Base-by-base conservation (phyloP, 2,888 invertebrate genomes). In the Ethmia dodecea region DNA sequence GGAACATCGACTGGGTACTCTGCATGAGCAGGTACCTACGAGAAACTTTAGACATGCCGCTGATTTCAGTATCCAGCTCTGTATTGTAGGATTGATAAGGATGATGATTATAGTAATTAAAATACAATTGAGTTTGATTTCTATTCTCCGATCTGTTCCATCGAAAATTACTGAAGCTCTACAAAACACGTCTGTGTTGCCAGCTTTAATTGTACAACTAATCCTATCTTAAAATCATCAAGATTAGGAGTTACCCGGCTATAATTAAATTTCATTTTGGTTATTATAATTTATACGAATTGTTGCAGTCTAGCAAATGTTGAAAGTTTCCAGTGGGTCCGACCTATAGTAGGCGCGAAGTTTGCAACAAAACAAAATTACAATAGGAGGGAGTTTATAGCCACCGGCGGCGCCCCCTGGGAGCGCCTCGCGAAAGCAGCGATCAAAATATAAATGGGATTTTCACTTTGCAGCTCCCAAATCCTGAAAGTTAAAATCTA, bases 331-430 rank as follows among this genome's bases (percentile, higher is more conserved):
- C 49, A 60, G 55, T 60, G 50, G 49, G 52, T 58, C 56, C 57
- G 55, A 57, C 54, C 55, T 59, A 59, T 58, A 61, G 8, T n/a
- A n/a, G 60, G 57, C 60, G 58, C 37, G 45, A 68, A 76, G 59
- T 74, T 74, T 60, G 58, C 56, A 60, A 54, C 34, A 53, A 71
- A 78, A 80, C 72, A 73, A 74, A 74, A 77, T 78, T 77, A 73
- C 64, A 70, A 62, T 66, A 58, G 61, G 53, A 58, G 60, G 55
- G 59, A 67, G 66, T 76, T 72, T 75, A 73, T 67, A 59, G 61
- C 55, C 43, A 42, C 48, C 47, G 55, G 46, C n/a, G n/a, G n/a
- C n/a, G n/a, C n/a, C n/a, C 52, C 56, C 50, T 51, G 34, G 29
- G 65, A 63, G 62, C 63, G 49, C 53, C 54, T 56, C 46, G 46